Evolutionary conservation across 2,888 invertebrate species (phyloP).

Genomic region (Ptychoptera albimana): DNA sequence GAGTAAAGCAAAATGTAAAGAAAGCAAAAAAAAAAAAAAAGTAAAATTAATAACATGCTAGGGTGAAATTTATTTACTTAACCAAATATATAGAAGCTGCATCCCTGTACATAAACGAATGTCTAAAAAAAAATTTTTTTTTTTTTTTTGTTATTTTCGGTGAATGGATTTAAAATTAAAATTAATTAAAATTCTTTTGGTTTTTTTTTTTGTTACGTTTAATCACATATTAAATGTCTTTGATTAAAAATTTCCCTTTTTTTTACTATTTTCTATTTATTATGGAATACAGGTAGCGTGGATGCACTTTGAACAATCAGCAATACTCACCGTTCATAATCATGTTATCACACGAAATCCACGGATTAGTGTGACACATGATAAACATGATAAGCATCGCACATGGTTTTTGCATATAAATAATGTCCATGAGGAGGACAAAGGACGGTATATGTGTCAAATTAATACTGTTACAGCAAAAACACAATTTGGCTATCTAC

Average conservation of each 20-base stretch:
- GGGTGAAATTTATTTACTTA: too few species aligned
- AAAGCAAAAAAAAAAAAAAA: too few species aligned
- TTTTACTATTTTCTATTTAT: neutral
- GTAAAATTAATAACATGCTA: too few species aligned
- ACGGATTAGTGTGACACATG: slow-evolving; percentile 79
- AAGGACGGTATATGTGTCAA: slow-evolving; percentile 87
- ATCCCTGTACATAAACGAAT: neutral
- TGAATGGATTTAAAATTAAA: neutral
- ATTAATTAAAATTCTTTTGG: slow-evolving; percentile 1
- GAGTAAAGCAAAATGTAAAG: too few species aligned
- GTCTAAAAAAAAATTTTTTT: neutral
- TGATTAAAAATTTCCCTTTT: too few species aligned
- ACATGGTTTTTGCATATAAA: slow-evolving; percentile 88
- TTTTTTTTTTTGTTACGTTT: neutral
- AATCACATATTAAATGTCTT: neutral
- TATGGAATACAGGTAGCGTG: slow-evolving; percentile 66
- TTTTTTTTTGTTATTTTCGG: neutral
- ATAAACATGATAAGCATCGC: slow-evolving; percentile 64
- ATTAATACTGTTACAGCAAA: slow-evolving; percentile 85
- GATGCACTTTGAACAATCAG: slow-evolving; percentile 92
- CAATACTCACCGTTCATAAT: slow-evolving; percentile 82
- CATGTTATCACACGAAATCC: slow-evolving; percentile 89
- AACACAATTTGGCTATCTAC: slow-evolving; percentile 80
- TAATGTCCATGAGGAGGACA: slow-evolving; percentile 81
- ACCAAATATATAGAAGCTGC: too few species aligned